Conservation (phyloP, 2,888 invertebrate genomes). For the Dolichopus griseipennis region DNA sequence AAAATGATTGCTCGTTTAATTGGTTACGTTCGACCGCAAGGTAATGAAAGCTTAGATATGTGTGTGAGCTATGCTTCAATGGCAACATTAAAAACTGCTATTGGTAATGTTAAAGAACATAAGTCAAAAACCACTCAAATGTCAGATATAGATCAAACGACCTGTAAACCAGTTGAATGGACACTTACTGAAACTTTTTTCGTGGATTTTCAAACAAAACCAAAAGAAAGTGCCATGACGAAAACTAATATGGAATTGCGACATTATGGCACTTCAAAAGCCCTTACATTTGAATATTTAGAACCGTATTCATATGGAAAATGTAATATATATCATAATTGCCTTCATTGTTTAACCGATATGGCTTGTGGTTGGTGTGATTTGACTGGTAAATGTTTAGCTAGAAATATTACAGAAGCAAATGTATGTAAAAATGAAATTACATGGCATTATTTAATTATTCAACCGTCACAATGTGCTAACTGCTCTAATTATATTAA, state of each 20-base stretch:
- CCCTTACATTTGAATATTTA: slow-evolving; percentile 79
- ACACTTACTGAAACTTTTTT: slow-evolving; percentile 57
- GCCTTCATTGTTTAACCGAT: slow-evolving; percentile 79
- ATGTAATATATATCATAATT: slow-evolving; percentile 70
- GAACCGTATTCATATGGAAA: slow-evolving; percentile 78
- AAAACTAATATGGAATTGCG: slow-evolving; percentile 76
- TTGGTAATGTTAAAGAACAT: slow-evolving; percentile 33
- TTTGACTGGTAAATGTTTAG: slow-evolving; percentile 59
- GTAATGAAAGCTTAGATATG: slow-evolving; percentile 60
- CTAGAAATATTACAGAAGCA: slow-evolving; percentile 59
- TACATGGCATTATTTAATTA: slow-evolving; percentile 71
- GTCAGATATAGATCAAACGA: slow-evolving; percentile 22
- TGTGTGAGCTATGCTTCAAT: slow-evolving; percentile 67
- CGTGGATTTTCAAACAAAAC: slow-evolving; percentile 59
- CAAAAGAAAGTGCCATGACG: slow-evolving; percentile 40
- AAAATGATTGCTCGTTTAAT: slow-evolving; percentile 66
- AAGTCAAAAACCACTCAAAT: background rate
- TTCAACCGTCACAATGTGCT: slow-evolving; percentile 73
- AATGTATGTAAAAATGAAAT: slow-evolving; percentile 48
- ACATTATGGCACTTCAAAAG: slow-evolving; percentile 62
- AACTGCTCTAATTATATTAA: slow-evolving; percentile 84
- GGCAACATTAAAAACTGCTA: slow-evolving; percentile 54
- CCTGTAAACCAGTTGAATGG: slow-evolving; percentile 61
- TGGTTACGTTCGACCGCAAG: slow-evolving; percentile 75
- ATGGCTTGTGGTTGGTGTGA: slow-evolving; percentile 91